Conservation (phyloP, 2,888 invertebrate species). For the Sycophila texana region DNA sequence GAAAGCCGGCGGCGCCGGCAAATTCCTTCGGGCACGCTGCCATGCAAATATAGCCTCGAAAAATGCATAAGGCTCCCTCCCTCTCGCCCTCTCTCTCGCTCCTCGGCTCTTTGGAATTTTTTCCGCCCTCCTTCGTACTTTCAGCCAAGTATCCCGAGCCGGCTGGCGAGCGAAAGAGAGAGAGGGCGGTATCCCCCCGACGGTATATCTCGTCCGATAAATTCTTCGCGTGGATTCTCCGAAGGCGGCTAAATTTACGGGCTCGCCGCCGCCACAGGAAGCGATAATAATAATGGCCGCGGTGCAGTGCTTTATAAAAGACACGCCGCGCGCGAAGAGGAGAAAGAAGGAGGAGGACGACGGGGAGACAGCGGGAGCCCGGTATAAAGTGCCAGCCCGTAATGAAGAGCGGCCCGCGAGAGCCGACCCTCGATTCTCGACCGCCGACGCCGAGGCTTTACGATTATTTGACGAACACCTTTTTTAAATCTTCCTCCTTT, state of each 20-base stretch:
- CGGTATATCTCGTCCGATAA: constrained; percentile 58
- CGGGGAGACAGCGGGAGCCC: neutral
- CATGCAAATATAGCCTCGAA: constrained; percentile 52
- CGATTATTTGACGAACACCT: no score
- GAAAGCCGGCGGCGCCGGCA: constrained; percentile 20
- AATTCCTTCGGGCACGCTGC: constrained; percentile 52
- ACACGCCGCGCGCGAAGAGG: constrained; percentile 4
- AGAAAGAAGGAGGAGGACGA: constrained; percentile 6
- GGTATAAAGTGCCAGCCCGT: constrained; percentile 4
- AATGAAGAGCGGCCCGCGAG: constrained; percentile 33
- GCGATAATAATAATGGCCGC: constrained; percentile 64
- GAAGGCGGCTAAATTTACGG: constrained; percentile 38
- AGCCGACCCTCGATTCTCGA: no score
- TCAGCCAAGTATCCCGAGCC: constrained; percentile 9
- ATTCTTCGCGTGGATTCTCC: constrained; percentile 58
- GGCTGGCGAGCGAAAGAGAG: constrained; percentile 7
- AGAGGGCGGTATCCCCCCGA: neutral
- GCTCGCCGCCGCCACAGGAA: constrained; percentile 10
- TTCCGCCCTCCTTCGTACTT: constrained; percentile 6
- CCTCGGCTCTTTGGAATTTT: constrained; percentile 20
- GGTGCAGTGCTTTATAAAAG: constrained; percentile 43
- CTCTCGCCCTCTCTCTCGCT: constrained; percentile 15
- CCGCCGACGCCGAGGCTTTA: neutral
- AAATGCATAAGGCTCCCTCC: constrained; percentile 43
- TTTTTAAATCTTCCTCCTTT: no score